phyloP scores from a whole-genome alignment of 2,113 vertebrate species.

The Leucopsar rothschildi region DNA sequence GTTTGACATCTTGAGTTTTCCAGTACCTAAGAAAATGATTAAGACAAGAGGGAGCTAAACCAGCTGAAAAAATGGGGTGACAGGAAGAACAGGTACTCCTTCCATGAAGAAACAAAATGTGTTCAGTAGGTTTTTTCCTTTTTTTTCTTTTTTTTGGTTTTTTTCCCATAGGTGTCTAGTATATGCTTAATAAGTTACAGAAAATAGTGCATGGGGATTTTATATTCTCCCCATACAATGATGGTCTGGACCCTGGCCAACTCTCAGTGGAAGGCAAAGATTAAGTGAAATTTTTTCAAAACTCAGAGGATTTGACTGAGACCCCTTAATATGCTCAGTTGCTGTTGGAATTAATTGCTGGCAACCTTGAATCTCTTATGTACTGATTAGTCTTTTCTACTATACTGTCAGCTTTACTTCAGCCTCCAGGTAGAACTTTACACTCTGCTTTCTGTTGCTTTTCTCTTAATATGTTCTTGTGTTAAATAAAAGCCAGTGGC shows the following conservation, averaged over 20 bases:
- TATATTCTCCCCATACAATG: not conserved
- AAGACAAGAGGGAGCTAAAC: not conserved
- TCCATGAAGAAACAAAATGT: not conserved
- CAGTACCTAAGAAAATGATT: not conserved
- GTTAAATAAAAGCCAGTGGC: not conserved
- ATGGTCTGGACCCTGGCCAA: not conserved
- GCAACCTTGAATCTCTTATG: constrained; percentile 37
- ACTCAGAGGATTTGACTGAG: constrained; percentile 24
- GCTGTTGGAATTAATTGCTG: constrained; percentile 48
- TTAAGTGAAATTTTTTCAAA: constrained; percentile 46
- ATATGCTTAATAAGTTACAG: not conserved
- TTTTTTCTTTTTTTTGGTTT: too few relatives aligned
- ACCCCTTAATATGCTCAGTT: constrained; percentile 11
- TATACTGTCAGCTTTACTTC: not conserved
- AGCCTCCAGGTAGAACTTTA: not conserved
- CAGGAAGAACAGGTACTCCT: not conserved
- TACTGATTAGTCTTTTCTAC: constrained; percentile 21
- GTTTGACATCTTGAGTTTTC: not conserved
- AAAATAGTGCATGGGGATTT: not conserved
- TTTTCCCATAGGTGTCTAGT: not conserved
- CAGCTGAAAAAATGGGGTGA: not conserved
- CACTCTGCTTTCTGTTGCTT: not conserved
- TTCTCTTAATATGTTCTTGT: not conserved
- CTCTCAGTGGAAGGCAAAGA: constrained; percentile 33
- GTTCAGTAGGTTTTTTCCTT: rapidly evolving